Evolutionary conservation across 2,888 invertebrate species (phyloP).

Genomic region (Noctua fimbriata): DNA sequence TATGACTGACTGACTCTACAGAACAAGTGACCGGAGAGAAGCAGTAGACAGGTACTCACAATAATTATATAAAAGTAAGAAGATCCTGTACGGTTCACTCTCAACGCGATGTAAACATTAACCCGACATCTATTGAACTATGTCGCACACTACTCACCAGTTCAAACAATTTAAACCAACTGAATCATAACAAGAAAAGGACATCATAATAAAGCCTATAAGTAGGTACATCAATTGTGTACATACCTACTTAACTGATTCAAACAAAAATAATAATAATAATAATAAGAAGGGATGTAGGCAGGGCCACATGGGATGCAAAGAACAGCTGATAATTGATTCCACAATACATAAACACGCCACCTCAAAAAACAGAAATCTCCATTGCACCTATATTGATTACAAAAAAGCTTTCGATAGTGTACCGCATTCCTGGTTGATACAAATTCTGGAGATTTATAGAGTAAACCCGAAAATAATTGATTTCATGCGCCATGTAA

Average conservation of each 20-base stretch:
- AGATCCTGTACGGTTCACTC: background rate
- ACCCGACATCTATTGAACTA: background rate
- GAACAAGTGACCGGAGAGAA: background rate
- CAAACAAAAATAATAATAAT: too few species aligned
- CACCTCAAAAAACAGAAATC: too few species aligned
- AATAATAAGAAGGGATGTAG: too few species aligned
- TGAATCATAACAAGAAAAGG: conserved; percentile 34
- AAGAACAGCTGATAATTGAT: too few species aligned
- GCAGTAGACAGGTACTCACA: conserved; percentile 2
- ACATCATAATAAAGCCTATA: conserved; percentile 5
- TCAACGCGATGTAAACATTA: background rate
- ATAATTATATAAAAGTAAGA: background rate
- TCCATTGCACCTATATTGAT: too few species aligned
- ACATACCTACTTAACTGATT: background rate
- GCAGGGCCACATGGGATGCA: too few species aligned
- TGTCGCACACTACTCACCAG: conserved; percentile 28
- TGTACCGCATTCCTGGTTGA: too few species aligned
- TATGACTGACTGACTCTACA: background rate
- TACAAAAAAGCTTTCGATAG: too few species aligned
- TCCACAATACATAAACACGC: too few species aligned
- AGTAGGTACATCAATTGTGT: background rate
- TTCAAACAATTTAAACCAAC: conserved; percentile 22
- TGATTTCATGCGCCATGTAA: too few species aligned
- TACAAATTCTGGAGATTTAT: too few species aligned
- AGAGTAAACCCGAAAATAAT: too few species aligned